phyloP scores from a whole-genome alignment of 1,140 invertebrate genomes.

The Nomia melanderi region DNA sequence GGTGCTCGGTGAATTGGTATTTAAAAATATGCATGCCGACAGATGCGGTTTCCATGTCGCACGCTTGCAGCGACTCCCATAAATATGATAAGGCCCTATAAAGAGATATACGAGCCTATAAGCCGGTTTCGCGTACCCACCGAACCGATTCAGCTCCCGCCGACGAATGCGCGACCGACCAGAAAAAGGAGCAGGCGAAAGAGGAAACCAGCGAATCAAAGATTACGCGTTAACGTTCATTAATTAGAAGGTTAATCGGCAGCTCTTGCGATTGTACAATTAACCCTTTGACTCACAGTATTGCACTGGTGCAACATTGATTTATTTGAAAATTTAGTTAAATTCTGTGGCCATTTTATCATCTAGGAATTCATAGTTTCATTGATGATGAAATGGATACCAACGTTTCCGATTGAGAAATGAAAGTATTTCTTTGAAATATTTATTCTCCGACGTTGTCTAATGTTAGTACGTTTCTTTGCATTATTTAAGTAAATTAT shows the following conservation, averaged over 20 bases:
- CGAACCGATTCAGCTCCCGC: conserved; percentile 11
- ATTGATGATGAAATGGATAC: too few relatives aligned
- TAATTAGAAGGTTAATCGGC: conserved; percentile 57
- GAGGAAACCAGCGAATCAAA: conserved; percentile 7
- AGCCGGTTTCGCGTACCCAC: conserved; percentile 50
- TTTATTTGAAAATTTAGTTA: too few relatives aligned
- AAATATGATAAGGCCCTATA: conserved; percentile 74
- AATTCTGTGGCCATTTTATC: too few relatives aligned
- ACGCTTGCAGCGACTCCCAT: conserved; percentile 68
- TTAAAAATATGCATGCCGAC: conserved; percentile 74
- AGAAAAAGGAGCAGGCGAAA: not conserved
- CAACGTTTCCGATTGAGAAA: too few relatives aligned
- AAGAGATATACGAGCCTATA: conserved; percentile 71
- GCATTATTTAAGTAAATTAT: too few relatives aligned
- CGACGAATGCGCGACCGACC: not conserved
- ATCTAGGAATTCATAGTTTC: too few relatives aligned
- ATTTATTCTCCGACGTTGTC: too few relatives aligned
- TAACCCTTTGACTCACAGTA: too few relatives aligned
- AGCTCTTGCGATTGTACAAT: too few relatives aligned
- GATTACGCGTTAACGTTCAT: conserved; percentile 55
- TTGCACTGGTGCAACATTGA: too few relatives aligned
- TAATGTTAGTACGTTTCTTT: too few relatives aligned
- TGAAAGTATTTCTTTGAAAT: too few relatives aligned
- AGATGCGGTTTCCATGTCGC: conserved; percentile 75
- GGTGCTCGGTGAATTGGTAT: conserved; percentile 66